Percentiles rank a stretch among this genome's conserved stretches.
These are phyloP conservation scores for Silurus meridionalis DNA, from an alignment of 2,113 vertebrate genomes.

Conservation along the genomic window DNA sequence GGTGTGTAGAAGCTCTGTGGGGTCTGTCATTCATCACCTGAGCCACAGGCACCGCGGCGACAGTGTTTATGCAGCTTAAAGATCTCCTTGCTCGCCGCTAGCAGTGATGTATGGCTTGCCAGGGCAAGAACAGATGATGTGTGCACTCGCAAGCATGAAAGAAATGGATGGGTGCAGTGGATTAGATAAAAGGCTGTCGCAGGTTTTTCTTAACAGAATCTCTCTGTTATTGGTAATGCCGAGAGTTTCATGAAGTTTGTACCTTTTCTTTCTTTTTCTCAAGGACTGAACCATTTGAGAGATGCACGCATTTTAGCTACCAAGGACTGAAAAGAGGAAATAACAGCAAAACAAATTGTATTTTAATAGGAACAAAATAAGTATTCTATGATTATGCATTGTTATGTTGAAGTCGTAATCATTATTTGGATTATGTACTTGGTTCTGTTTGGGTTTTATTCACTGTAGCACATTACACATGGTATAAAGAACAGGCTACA, in stretches of 20 bases:
- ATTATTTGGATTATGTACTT: background rate
- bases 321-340: background rate
- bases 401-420: background rate
- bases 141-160: background rate
- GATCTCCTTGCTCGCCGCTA: constrained; percentile 36
- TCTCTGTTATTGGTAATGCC: background rate
- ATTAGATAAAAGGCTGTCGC: background rate
- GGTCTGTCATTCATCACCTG: constrained; percentile 46
- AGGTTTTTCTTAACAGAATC: constrained; percentile 1
- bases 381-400: background rate
- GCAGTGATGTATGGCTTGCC: constrained; percentile 46
- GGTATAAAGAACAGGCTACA: background rate
- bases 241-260: background rate
- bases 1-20: constrained; percentile 30
- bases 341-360: background rate
- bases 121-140: constrained; percentile 42
- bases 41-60: constrained; percentile 27
- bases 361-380: background rate
- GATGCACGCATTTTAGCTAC: background rate
- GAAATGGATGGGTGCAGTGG: constrained; percentile 23
- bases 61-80: constrained; percentile 51
- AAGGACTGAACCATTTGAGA: background rate
- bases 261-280: background rate
- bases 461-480: background rate
- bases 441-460: background rate